Evolutionary conservation across 2,888 invertebrate species (phyloP).

Genomic region (Nycteola revayana): DNA sequence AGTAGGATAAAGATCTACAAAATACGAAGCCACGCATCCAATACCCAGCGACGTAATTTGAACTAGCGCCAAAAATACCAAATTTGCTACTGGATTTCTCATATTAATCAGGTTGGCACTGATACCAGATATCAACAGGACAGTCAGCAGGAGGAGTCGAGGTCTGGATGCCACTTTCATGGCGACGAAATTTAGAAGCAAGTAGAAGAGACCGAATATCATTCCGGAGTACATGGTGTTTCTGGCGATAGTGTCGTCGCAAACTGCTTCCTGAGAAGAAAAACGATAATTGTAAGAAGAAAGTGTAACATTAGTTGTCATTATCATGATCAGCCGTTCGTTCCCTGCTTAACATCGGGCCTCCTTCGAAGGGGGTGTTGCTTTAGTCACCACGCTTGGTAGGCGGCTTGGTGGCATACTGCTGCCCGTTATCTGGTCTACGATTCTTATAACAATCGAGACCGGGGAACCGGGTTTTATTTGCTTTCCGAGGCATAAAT

Average conservation of each 20-base stretch:
- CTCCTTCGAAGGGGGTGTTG: no score
- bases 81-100: conserved; percentile 39
- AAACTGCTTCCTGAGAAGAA: conserved; percentile 41
- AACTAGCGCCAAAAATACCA: conserved; percentile 48
- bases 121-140: conserved; percentile 68
- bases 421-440: no score
- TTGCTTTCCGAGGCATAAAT: no score
- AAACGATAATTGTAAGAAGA: no score
- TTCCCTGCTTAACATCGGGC: no score
- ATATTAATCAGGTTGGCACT: conserved; percentile 78
- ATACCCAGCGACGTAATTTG: conserved; percentile 44
- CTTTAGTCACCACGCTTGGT: no score
- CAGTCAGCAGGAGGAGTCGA: conserved; percentile 64
- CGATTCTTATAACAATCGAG: no score
- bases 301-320: no score
- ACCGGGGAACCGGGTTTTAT: no score
- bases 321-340: no score
- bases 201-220: conserved; percentile 80
- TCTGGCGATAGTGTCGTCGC: conserved; percentile 65
- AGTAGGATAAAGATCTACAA: conserved; percentile 58
- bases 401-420: no score
- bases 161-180: conserved; percentile 71
- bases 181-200: conserved; percentile 71
- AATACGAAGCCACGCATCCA: conserved; percentile 48
- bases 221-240: conserved; percentile 83